These are phyloP conservation scores for Sigmodon hispidus DNA, from an alignment of 2,113 vertebrate species.

Conservation along the genomic window DNA sequence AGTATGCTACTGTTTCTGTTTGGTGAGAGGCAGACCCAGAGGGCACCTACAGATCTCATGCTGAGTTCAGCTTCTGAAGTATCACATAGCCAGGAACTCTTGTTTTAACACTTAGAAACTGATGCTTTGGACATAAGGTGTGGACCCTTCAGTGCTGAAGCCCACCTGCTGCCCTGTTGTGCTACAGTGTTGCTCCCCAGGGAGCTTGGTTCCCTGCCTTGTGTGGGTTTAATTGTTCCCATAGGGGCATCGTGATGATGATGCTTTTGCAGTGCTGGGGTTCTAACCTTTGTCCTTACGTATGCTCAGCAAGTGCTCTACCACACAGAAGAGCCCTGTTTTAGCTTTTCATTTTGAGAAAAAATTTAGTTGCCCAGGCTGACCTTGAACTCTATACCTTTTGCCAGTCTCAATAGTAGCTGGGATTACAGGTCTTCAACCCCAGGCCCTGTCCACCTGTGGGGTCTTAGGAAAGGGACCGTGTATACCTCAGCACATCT, in stretches of 20 bases:
- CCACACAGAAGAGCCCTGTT: background rate
- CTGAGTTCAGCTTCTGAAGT: background rate
- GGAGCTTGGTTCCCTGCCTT: background rate
- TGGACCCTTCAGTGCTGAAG: background rate
- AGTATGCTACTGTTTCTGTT: background rate
- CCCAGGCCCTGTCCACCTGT: background rate
- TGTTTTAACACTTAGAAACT: background rate
- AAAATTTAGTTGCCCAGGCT: background rate
- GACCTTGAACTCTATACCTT: background rate
- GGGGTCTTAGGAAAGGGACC: background rate
- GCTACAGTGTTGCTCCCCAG: background rate
- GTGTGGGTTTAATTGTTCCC: background rate
- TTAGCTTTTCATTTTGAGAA: background rate
- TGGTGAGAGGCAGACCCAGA: background rate
- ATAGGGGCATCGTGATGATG: background rate
- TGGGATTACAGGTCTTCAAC: background rate
- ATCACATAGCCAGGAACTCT: background rate
- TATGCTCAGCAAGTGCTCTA: background rate
- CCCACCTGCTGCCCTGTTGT: background rate
- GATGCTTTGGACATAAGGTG: background rate
- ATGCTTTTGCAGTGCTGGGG: background rate
- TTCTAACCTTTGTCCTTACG: background rate
- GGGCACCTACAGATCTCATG: fast-evolving
- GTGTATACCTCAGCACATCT: background rate
- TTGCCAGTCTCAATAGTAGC: background rate